Base-by-base conservation (phyloP, 2,797 vertebrate genomes). In the Neosilurus mollespiculum region DNA sequence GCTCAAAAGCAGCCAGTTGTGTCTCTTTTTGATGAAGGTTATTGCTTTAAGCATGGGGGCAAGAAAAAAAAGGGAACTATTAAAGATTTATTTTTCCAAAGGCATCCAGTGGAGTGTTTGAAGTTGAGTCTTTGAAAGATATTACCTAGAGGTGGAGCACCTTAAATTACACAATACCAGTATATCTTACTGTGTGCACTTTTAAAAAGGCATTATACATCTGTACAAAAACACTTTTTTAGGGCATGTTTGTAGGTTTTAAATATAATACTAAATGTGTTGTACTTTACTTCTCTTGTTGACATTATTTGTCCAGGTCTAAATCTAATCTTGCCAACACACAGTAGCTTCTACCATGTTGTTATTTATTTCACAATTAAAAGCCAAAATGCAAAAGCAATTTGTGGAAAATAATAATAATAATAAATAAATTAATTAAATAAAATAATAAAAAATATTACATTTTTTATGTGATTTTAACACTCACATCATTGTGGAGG, bases 31-130 rank as follows among this genome's bases (percentile, higher is more conserved):
- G 76, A 78, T 64, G 59, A 9, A 51, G 76, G 76, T 64, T 78
- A 78, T 64, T 51, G 76, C 76, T 78, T 78, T 78, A 64, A 78
- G 76, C n/a, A 15, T 1, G 15, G 22, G n/a, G n/a, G n/a, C n/a
- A n/a, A n/a, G n/a, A n/a, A n/a, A n/a, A n/a, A n/a, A n/a, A n/a
- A n/a, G n/a, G n/a, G n/a, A n/a, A n/a, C n/a, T n/a, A n/a, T n/a
- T n/a, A 59, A 59, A 76, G 54, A 59, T 59, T 37, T 76, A 59
- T 76, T 78, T 51, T 49, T 22, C 75, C 22, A 62, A 78, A 78
- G 22, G 37, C 9, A 1, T 10, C 22, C 62, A 24, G 37, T 62
- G 59, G 22, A 62, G 37, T n/a, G 58, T 43, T 77, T 76, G 54
- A 26, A 54, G 66, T 69, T 22, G 34, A 70, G 9, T 14, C n/a